Percentiles rank a stretch among this genome's conserved stretches.
Evolutionary conservation across 2,797 vertebrate genomes (phyloP).

Genomic region (Gadopsis marmoratus): DNA sequence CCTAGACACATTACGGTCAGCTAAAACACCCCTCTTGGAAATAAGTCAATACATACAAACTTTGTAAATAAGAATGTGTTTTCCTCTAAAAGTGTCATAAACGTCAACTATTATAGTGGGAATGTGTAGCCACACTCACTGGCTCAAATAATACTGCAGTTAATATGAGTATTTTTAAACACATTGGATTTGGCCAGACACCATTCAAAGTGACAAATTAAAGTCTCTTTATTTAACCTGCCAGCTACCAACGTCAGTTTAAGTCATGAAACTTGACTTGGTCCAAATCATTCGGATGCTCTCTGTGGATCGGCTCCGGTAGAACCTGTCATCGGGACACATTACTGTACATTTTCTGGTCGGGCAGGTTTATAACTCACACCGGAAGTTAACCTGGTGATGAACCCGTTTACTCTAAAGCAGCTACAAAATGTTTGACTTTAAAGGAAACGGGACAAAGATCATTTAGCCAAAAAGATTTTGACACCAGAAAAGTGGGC

Average conservation of each 20-base stretch:
- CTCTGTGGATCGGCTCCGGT: not conserved
- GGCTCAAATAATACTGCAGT: not conserved
- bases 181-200: not conserved
- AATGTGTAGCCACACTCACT: not conserved
- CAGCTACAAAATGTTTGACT: rapidly evolving
- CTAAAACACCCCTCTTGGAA: too few relatives aligned
- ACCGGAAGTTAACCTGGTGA: conserved; percentile 1
- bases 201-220: not conserved
- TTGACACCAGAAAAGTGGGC: not conserved
- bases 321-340: not conserved
- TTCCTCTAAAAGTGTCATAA: too few relatives aligned
- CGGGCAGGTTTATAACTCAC: not conserved
- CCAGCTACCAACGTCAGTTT: rapidly evolving
- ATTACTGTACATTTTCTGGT: not conserved
- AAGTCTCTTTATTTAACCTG: not conserved
- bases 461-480: not conserved
- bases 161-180: not conserved
- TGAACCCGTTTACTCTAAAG: not conserved
- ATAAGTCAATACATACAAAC: too few relatives aligned
- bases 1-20: too few relatives aligned
- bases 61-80: too few relatives aligned
- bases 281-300: not conserved
- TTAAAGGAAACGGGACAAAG: not conserved
- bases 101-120: too few relatives aligned
- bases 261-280: too few relatives aligned